Evolutionary conservation across 2,888 invertebrate genomes (phyloP).

Genomic region (Sarcophaga subvicina): DNA sequence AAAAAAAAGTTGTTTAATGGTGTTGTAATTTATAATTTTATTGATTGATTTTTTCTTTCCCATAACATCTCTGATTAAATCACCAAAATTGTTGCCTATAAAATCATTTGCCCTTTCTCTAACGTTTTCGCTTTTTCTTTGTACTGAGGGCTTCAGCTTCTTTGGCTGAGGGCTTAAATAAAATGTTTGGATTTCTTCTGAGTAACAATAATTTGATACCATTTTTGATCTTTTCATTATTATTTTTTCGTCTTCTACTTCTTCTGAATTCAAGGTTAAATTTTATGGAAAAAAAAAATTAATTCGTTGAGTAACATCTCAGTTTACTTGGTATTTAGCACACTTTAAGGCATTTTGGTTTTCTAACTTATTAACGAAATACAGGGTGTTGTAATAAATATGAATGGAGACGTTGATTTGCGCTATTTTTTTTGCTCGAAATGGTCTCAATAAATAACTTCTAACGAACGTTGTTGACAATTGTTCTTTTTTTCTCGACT

Average conservation of each 20-base stretch:
- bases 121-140: neutral
- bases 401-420: too few relatives aligned
- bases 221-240: slow-evolving; percentile 8
- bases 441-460: too few relatives aligned
- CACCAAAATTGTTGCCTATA: slow-evolving; percentile 27
- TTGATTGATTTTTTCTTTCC: slow-evolving; percentile 45
- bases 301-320: slow-evolving; percentile 46
- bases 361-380: slow-evolving; percentile 3
- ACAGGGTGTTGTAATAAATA: slow-evolving; percentile 40
- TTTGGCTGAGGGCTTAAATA: neutral
- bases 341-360: slow-evolving; percentile 40
- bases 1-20: neutral
- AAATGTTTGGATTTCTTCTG: neutral
- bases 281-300: slow-evolving; percentile 33
- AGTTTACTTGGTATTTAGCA: slow-evolving; percentile 65
- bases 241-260: too few relatives aligned
- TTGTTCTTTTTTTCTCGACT: too few relatives aligned
- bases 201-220: slow-evolving; percentile 30
- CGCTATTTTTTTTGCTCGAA: too few relatives aligned
- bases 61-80: slow-evolving; percentile 46
- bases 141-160: too few relatives aligned
- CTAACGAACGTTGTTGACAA: neutral
- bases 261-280: slow-evolving; percentile 57
- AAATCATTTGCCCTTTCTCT: slow-evolving; percentile 15
- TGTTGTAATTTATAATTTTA: slow-evolving; percentile 22